phyloP scores from a whole-genome alignment of 1,140 invertebrate species.

The Popillia japonica region DNA sequence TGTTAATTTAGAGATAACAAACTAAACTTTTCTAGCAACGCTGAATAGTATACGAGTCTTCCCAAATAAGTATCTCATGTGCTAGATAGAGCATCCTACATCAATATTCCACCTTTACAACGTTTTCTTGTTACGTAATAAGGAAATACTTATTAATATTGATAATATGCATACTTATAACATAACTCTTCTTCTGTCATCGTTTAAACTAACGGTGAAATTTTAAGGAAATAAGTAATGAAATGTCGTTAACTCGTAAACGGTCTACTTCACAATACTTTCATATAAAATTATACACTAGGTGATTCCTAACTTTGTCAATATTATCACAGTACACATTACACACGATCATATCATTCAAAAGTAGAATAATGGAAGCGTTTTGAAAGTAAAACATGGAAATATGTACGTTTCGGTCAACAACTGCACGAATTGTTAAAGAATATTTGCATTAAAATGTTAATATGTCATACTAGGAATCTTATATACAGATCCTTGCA shows the following conservation, averaged over 20 bases:
- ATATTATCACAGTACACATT: background rate
- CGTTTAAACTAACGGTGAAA: background rate
- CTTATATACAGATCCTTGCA: too few species aligned
- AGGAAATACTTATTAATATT: too few species aligned
- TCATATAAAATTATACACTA: constrained; percentile 5
- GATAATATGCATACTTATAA: too few species aligned
- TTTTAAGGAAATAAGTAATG: background rate
- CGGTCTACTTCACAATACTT: background rate
- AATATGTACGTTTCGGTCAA: background rate
- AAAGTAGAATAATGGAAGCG: background rate
- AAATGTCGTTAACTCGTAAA: background rate
- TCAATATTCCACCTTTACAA: too few species aligned
- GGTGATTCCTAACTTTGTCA: background rate
- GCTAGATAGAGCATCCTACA: too few species aligned
- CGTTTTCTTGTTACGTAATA: too few species aligned
- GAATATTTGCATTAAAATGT: too few species aligned
- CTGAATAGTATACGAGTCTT: too few species aligned
- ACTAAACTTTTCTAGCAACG: too few species aligned
- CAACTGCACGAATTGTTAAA: background rate
- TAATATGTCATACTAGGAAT: too few species aligned
- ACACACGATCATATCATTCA: background rate
- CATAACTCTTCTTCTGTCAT: background rate
- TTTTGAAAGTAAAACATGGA: constrained; percentile 11
- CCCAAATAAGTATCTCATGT: too few species aligned
- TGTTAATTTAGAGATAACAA: too few species aligned